Evolutionary conservation across 2,113 vertebrate genomes (phyloP).

Genomic region (Mystacornis crossleyi): DNA sequence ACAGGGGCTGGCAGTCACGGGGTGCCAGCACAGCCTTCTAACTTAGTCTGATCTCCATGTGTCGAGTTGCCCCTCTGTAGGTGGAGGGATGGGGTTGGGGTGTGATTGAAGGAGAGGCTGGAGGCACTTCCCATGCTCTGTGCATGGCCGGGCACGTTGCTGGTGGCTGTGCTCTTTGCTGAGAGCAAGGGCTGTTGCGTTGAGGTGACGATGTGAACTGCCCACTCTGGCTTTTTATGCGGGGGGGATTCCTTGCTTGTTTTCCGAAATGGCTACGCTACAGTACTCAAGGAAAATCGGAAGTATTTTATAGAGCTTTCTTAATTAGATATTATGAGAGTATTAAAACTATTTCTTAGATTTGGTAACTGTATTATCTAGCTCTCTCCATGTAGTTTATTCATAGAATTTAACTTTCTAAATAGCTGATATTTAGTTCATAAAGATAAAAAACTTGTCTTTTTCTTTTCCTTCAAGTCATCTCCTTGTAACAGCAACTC

Average conservation of each 20-base stretch:
- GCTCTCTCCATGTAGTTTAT: background rate
- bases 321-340: background rate
- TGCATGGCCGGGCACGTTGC: fast-evolving
- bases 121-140: background rate
- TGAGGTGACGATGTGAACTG: background rate
- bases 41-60: background rate
- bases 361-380: background rate
- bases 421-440: background rate
- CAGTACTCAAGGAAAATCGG: background rate
- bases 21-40: background rate
- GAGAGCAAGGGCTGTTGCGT: background rate
- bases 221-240: background rate
- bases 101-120: background rate
- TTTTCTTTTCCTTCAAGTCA: slow-evolving; percentile 77
- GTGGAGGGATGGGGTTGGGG: background rate
- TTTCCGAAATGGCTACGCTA: background rate
- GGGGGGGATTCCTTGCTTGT: background rate
- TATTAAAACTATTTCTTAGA: background rate
- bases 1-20: background rate
- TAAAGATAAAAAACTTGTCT: background rate
- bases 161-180: background rate
- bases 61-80: background rate
- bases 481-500: slow-evolving; percentile 93
- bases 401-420: background rate
- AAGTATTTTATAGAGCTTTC: background rate